These are phyloP conservation scores for Grallaria varia DNA, from an alignment of 2,113 vertebrate genomes.

Conservation along the genomic window DNA sequence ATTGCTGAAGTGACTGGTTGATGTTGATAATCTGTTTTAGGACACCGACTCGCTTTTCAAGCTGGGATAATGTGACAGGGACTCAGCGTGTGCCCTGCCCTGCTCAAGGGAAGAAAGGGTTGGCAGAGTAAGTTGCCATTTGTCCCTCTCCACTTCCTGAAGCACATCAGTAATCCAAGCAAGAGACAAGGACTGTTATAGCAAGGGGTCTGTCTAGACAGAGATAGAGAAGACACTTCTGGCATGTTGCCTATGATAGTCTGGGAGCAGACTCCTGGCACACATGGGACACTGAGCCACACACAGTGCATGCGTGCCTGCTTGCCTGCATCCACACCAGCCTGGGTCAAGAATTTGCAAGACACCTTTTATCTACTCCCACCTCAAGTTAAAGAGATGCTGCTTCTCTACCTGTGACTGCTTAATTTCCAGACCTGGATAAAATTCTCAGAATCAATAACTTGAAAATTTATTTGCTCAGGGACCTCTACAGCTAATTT, in stretches of 20 bases:
- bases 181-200: neutral
- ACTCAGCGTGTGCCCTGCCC: neutral
- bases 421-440: neutral
- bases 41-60: neutral
- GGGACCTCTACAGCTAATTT: neutral
- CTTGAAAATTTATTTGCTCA: neutral
- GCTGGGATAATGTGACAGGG: neutral
- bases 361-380: neutral
- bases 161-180: neutral
- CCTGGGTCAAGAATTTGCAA: neutral
- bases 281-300: accelerated
- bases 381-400: neutral
- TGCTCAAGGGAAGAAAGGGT: neutral
- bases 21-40: neutral
- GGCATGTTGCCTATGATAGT: accelerated
- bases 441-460: neutral
- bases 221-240: neutral
- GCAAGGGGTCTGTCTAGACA: neutral
- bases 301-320: accelerated
- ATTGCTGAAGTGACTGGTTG: neutral
- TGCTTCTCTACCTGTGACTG: neutral
- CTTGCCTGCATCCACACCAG: neutral
- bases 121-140: neutral
- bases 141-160: neutral
- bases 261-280: neutral